Percentiles rank a stretch among this genome's conserved stretches.
Evolutionary conservation across 2,888 invertebrate species (phyloP).

Genomic region (Myopa testacea): DNA sequence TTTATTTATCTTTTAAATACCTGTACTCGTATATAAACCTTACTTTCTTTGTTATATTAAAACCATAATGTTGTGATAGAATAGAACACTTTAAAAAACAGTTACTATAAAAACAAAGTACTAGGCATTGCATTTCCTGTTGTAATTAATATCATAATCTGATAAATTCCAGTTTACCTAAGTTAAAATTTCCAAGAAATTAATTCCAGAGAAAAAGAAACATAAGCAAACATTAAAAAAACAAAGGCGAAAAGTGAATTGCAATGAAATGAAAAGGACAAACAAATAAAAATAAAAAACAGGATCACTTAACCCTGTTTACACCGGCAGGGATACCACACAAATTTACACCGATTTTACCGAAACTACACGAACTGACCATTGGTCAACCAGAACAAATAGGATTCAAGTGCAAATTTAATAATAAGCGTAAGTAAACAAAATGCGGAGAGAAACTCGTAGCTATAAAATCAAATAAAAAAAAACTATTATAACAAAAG

Average conservation of each 20-base stretch:
- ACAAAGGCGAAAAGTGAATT: neutral
- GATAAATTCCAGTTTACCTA: slow-evolving; percentile 7
- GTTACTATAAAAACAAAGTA: too few species aligned
- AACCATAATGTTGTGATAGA: too few species aligned
- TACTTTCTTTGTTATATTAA: too few species aligned
- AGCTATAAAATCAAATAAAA: neutral
- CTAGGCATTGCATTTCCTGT: neutral
- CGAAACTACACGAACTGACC: slow-evolving; percentile 42
- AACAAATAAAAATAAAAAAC: slow-evolving; percentile 12
- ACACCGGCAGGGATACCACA: slow-evolving; percentile 1
- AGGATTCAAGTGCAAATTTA: slow-evolving; percentile 45
- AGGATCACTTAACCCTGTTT: slow-evolving; percentile 22
- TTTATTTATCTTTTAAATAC: too few species aligned
- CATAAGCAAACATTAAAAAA: slow-evolving; percentile 21
- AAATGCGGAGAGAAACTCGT: neutral
- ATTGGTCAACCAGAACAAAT: slow-evolving; percentile 53
- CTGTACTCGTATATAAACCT: too few species aligned
- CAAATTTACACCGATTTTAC: neutral
- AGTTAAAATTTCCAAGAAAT: slow-evolving; percentile 14
- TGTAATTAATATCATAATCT: slow-evolving; percentile 24
- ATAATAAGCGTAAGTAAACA: slow-evolving; percentile 25
- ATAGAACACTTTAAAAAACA: too few species aligned
- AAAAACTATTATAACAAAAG: slow-evolving; percentile 12
- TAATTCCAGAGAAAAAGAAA: neutral
- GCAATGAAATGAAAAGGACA: neutral